Evolutionary conservation across 2,888 invertebrate genomes (phyloP).

Genomic region (Drosophila pseudotalamancana): DNA sequence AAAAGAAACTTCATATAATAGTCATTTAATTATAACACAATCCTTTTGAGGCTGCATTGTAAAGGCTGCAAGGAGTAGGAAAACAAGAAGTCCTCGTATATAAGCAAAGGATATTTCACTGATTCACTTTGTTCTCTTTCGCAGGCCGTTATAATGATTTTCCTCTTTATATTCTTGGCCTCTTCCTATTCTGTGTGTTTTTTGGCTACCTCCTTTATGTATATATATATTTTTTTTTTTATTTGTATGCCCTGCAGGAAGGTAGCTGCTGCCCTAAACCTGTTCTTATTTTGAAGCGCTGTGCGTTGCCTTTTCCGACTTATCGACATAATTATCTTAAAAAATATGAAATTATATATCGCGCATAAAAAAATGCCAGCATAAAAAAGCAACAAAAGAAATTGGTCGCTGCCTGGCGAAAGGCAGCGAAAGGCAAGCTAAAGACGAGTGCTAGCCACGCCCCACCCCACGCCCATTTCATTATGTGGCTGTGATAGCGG

Average conservation of each 20-base stretch:
- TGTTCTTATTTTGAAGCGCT: constrained; percentile 53
- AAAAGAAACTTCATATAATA: neutral
- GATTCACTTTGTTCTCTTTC: constrained; percentile 3
- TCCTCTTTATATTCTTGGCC: neutral
- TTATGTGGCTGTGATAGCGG: constrained; percentile 71
- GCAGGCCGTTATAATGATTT: constrained; percentile 14
- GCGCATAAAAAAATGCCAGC: constrained; percentile 38
- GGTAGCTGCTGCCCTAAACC: constrained; percentile 14
- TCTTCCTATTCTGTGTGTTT: neutral
- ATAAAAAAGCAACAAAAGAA: constrained; percentile 41
- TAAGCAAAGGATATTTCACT: constrained; percentile 5
- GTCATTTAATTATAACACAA: neutral
- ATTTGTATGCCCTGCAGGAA: constrained; percentile 27
- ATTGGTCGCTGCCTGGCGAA: constrained; percentile 33
- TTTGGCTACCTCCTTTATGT: constrained; percentile 13
- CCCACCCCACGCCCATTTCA: constrained; percentile 59
- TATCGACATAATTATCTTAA: constrained; percentile 80
- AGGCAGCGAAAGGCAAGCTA: constrained; percentile 40
- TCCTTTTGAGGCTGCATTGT: neutral
- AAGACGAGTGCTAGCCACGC: constrained; percentile 45
- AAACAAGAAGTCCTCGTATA: too few relatives aligned
- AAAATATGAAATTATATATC: constrained; percentile 77
- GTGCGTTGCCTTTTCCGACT: constrained; percentile 72
- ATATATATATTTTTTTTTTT: too few relatives aligned
- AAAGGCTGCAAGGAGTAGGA: neutral